Base-by-base conservation (phyloP, 2,797 vertebrate species). In the Peromyscus melanophrys region DNA sequence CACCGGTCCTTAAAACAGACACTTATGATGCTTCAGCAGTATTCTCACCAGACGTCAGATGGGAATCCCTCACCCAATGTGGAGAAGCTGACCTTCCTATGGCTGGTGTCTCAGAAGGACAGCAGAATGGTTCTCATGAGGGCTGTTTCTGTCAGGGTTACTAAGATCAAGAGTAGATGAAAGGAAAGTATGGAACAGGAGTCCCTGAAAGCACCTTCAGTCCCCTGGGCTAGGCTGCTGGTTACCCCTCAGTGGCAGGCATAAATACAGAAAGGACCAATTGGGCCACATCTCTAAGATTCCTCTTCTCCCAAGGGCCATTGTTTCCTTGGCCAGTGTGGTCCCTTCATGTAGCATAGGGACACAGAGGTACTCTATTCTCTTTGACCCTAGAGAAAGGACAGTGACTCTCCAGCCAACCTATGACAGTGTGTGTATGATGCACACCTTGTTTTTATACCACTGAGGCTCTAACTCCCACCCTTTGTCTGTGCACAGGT, bases 51-150 rank as follows among this genome's bases (percentile, higher is more conserved):
- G 67, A 67, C 37, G 43, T 61, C 9, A 29, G 7, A 29, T 63
- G 46, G 40, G n/a, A 82, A 4, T 27, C 4, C 2, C 23, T 37
- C 4, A 21, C 61, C 12, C 1, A 0, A 1, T 31, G 4, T 73
- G 63, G 37, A 43, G 52, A 94, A 43, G 55, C 55, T 1, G 11
- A 2, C 23, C 19, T 14, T 46, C 23, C 10, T 5, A 7, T 3
- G 2, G 37, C 37, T 43, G 57, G n/a, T 31, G 2, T 14, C 19
- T 23, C 34, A 4, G 16, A 37, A 85, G 40, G 40, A 71, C 13
- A 19, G 3, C 40, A n/a, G 71, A 43, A 2, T 5, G 27, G 5
- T 78, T 25, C 78, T 86, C 11, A 1, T 2, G 31, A 75, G 25
- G 29, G 63, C 61, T 46, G 13, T n/a, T 34, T 57, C 31, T 86